Base-by-base conservation (phyloP, 2,113 vertebrate species). In the Pycnonotus jocosus region DNA sequence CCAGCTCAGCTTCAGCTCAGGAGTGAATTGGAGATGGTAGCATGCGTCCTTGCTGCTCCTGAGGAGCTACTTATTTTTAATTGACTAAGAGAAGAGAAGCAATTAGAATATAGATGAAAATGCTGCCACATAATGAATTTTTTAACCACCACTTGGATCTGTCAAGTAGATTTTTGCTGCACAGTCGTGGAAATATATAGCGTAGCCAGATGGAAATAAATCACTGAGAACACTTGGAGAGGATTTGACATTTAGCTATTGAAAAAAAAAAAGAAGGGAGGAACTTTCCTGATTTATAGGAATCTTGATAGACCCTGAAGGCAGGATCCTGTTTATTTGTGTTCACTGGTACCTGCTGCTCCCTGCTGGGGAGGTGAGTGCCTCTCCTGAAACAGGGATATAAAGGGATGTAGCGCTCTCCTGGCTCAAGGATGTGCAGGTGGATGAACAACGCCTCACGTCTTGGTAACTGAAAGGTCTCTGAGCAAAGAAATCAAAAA, bases 71-170 rank as follows among this genome's bases (percentile, higher is more conserved):
- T 94, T 86, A 21, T 51, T 93, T 83, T 86, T 95, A 92, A 92
- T 84, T 92, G 89, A 68, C 86, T 84, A 61, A 84, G 92, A 65
- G 91, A 76, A 93, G 84, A 85, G 94, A 85, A 85, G 95, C 93
- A 92, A 85, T 95, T 95, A 92, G 78, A 93, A 81, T 81, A 61
- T 25, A 95, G 93, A 93, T 95, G 94, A 85, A 95, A 92, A 92
- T 47, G 58, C 93, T 92, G 86, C 91, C 94, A 79, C 78, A 13
- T 88, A 89, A 92, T 95, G 94, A 95, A 91, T 87, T 87, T 90
- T 95, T 95, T 92, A 95, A 95, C 90, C 87, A 91, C 91, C 89
- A 77, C 94, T 95, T 89, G 78, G 87, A 82, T 94, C 89, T 81
- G 84, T 91, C 93, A 82, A 85, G 89, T 76, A 91, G 91, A 64